Base-by-base conservation (phyloP, 2,113 vertebrate genomes). In the Tragelaphus buxtoni region DNA sequence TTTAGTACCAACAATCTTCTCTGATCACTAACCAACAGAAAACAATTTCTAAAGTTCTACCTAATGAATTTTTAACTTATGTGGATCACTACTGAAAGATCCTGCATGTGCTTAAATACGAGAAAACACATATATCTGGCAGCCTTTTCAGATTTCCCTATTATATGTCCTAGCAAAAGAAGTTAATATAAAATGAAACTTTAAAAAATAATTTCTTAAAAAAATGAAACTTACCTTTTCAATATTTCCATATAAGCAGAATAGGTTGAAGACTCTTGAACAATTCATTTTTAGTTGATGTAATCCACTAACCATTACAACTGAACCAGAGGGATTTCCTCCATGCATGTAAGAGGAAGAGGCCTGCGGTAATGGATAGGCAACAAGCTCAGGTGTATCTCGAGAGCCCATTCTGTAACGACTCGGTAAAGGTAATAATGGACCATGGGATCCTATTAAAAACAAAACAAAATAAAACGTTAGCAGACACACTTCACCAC, bases 201-300 rank as follows among this genome's bases (percentile, higher is more conserved):
- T 97, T 99, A 20, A 79, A 79, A 32, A 51, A 32, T 49, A 18
- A 32, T 51, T 49, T 79, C 47, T 79, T 79, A 20, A 79, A 93
- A 11, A 51, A 94, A 85, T 9, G 7, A 96, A 94, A 93, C 95
- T 98, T 97, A 99, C 99, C 99, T 99, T 99, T 98, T 99, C 99
- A 93, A 99, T 99, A 98, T 99, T 99, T 96, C 99, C 99, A 88
- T 99, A 99, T 79, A 99, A 99, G 98, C 99, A 99, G 98, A 99
- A 99, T 61, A 99, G 98, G 98, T 99, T 99, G 99, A 99, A 99
- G 98, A 99, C 99, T 96, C 99, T 99, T 53, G 99, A 99, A 98
- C 99, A 99, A 99, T 99, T 99, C 99, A 99, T 99, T 98, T 99
- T 99, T 97, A 99, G 98, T 42, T 99, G 99, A 98, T 99, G 99